Base-by-base conservation (phyloP, 2,797 vertebrate genomes). In the Setipinna tenuifilis region DNA sequence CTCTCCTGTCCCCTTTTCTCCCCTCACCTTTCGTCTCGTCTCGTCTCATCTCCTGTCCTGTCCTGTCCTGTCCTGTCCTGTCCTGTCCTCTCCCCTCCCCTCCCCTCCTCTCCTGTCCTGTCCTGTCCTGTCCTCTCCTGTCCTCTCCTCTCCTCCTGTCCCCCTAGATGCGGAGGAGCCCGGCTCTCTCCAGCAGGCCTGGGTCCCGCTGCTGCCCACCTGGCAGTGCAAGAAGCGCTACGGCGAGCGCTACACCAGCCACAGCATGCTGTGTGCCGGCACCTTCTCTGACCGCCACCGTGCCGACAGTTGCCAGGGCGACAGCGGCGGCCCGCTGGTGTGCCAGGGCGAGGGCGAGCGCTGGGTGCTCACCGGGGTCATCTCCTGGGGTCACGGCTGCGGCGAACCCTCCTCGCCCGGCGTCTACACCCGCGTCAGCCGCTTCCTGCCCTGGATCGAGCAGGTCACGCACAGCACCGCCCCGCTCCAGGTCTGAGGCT, bases 261-360 rank as follows among this genome's bases (percentile, higher is more conserved):
- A 97, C 23, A 94, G 94, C 90, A 97, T 97, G 91, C 94, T 98
- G 82, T 98, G 97, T 44, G 97, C 97, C 0, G 97, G 97, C 86
- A 97, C 96, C 87, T 95, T 98, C 71, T 96, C 97, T 93, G 96
- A 96, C 19, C 95, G 96, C 85, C 93, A 94, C 10, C 93, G 93
- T 23, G 95, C 94, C 28, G 95, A 97, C 91, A 95, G 96, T 88
- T 98, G 97, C 85, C 96, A 96, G 87, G 96, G 97, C 11, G 96
- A 97, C 94, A 96, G 96, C 0, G 97, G 97, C n/a, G 97, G 97
- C 25, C 97, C 97, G 5, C 94, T 98, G 89, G 93, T 96, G 92
- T 98, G 97, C 87, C 97, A 96, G 89, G 95, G 89, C 0, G 91
- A 95, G 87, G 91, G 89, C 0, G 96, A 96, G 2, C 96, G 94